A percentile compares a stretch with the other conserved stretches of the same genome.
Conservation (phyloP, 2,797 vertebrate genomes). For the Thalassophryne amazonica region DNA sequence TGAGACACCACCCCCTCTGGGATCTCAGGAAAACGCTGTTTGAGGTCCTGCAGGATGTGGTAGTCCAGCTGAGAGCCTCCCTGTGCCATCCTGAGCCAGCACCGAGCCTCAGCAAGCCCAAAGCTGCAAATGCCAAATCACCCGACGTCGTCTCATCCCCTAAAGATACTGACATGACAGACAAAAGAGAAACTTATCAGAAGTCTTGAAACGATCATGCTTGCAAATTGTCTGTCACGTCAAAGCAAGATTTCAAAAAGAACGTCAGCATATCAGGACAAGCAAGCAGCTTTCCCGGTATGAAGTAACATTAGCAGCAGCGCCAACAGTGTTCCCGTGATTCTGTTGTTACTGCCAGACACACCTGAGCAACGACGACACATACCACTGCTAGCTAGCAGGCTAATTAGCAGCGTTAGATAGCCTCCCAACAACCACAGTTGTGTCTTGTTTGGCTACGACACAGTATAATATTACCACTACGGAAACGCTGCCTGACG, state of each 20-base stretch:
- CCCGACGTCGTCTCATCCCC: constrained; percentile 85
- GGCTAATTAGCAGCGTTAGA: constrained; percentile 36
- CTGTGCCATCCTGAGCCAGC: constrained; percentile 92
- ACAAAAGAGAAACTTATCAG: constrained; percentile 3
- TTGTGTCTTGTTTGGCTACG: not conserved
- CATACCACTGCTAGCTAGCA: constrained; percentile 50
- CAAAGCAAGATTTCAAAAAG: not conserved
- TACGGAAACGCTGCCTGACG: not conserved
- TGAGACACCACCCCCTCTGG: constrained; percentile 96
- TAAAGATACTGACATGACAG: constrained; percentile 40
- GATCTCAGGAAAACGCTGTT: constrained; percentile 97
- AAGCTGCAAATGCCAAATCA: constrained; percentile 83
- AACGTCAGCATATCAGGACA: not conserved
- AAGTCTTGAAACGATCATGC: not conserved
- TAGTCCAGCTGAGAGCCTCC: constrained; percentile 89
- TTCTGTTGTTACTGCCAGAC: constrained; percentile 50
- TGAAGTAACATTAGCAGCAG: not conserved
- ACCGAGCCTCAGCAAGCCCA: constrained; percentile 84
- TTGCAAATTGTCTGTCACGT: constrained; percentile 10
- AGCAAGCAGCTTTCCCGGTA: not conserved
- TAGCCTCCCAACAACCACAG: constrained; percentile 31
- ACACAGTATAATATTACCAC: not conserved
- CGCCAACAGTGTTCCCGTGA: constrained; percentile 17
- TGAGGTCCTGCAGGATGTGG: constrained; percentile 96
- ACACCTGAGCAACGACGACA: constrained; percentile 69